Evolutionary conservation across 2,797 vertebrate species (phyloP).

Genomic region (Xenopus petersii): DNA sequence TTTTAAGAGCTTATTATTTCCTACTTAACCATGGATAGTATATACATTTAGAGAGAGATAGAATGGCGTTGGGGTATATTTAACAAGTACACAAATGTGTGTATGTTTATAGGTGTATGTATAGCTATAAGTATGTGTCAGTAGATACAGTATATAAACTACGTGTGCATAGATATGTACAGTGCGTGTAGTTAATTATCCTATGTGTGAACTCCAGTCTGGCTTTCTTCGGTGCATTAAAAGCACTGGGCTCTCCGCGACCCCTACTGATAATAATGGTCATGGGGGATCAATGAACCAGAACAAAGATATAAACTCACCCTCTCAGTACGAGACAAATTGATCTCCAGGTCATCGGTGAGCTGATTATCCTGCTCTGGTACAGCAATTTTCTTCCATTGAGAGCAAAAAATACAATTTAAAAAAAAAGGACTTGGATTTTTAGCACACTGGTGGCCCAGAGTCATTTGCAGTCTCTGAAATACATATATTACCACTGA

Average conservation of each 20-base stretch:
- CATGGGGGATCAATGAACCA: too few species aligned
- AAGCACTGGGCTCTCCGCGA: neutral
- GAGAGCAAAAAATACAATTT: too few species aligned
- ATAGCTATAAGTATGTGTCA: constrained; percentile 38
- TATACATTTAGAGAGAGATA: neutral
- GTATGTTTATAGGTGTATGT: constrained; percentile 32
- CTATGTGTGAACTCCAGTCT: constrained; percentile 35
- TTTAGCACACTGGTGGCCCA: too few species aligned
- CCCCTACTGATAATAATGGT: too few species aligned
- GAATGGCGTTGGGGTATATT: neutral
- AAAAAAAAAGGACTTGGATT: too few species aligned
- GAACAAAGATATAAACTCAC: too few species aligned
- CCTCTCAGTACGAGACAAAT: too few species aligned
- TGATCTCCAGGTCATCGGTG: too few species aligned
- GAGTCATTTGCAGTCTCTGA: too few species aligned
- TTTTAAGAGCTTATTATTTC: neutral
- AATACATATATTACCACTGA: too few species aligned
- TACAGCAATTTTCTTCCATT: too few species aligned
- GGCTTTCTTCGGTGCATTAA: constrained; percentile 26
- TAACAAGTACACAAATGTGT: constrained; percentile 24
- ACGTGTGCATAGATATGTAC: constrained; percentile 40
- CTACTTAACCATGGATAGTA: neutral
- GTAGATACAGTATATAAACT: constrained; percentile 38
- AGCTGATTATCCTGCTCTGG: too few species aligned
- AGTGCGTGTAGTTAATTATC: constrained; percentile 39